Conservation (phyloP, 2,797 vertebrate genomes). For the Microctenopoma steveboyesi region DNA sequence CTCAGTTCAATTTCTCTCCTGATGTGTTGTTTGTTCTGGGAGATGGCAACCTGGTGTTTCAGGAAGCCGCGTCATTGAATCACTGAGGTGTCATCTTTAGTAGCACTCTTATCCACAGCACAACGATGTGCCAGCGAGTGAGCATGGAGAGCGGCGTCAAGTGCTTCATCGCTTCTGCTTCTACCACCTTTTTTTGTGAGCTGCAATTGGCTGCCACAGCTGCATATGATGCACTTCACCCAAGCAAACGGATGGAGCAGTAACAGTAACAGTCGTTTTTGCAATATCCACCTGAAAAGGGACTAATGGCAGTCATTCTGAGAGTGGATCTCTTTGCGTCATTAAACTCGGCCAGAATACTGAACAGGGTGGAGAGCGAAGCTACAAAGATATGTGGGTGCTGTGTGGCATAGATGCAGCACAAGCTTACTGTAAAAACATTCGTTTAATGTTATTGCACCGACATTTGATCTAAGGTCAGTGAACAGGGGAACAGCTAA, state of each 20-base stretch:
- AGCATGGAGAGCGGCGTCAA: conserved; percentile 38
- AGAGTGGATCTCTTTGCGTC: conserved; percentile 33
- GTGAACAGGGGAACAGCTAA: background rate
- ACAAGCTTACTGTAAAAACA: background rate
- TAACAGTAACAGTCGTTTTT: conserved; percentile 33
- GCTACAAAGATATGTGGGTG: background rate
- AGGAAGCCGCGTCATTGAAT: conserved; percentile 64
- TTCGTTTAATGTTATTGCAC: background rate
- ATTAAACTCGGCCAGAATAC: conserved; percentile 53
- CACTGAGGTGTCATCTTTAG: conserved; percentile 61
- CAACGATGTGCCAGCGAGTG: conserved; percentile 42
- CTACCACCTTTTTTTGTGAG: conserved; percentile 22
- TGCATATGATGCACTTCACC: conserved; percentile 39
- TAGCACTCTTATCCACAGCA: conserved; percentile 45
- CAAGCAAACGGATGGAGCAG: conserved; percentile 25
- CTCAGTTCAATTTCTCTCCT: conserved; percentile 40
- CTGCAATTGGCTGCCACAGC: conserved; percentile 29
- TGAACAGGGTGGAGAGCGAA: conserved; percentile 24
- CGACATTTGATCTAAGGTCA: background rate
- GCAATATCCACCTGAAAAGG: conserved; percentile 35
- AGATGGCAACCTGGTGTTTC: conserved; percentile 47
- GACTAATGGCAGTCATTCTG: conserved; percentile 57
- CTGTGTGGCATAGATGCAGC: too few relatives aligned
- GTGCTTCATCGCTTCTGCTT: conserved; percentile 50
- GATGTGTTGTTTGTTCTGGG: conserved; percentile 55